phyloP scores from a whole-genome alignment of 2,888 invertebrate species.

The Philhelius pedissequus region DNA sequence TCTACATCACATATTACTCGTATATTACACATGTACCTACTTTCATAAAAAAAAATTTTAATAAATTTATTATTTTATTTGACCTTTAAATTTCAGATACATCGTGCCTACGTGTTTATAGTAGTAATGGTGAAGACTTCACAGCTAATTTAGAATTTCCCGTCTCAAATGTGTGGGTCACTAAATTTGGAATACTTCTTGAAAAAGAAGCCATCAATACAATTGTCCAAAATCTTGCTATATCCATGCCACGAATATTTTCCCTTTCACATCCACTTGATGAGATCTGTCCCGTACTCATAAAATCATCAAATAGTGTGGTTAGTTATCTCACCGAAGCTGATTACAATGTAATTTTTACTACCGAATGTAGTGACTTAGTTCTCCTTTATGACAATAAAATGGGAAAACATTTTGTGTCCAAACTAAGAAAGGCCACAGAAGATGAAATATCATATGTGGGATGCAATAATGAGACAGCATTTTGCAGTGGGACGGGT shows the following conservation, averaged over 20 bases:
- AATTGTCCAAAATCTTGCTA: slow-evolving; percentile 75
- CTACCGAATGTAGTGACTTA: slow-evolving; percentile 88
- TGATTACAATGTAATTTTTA: slow-evolving; percentile 85
- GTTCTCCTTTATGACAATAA: slow-evolving; percentile 89
- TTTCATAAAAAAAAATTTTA: not conserved
- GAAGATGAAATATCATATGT: slow-evolving; percentile 85
- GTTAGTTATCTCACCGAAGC: slow-evolving; percentile 83
- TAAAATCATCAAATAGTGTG: slow-evolving; percentile 82
- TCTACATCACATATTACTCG: no score
- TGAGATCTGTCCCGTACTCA: slow-evolving; percentile 91
- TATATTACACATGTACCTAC: no score
- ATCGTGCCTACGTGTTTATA: slow-evolving; percentile 88
- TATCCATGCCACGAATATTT: slow-evolving; percentile 88
- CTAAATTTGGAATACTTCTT: slow-evolving; percentile 90
- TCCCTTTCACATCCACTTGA: slow-evolving; percentile 94
- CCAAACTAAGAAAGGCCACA: slow-evolving; percentile 87
- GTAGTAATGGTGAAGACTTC: slow-evolving; percentile 90
- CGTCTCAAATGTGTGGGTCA: slow-evolving; percentile 90
- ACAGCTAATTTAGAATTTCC: slow-evolving; percentile 88
- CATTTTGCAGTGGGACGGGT: slow-evolving; percentile 71
- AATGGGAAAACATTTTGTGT: slow-evolving; percentile 89
- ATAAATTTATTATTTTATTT: not conserved
- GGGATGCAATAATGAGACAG: slow-evolving; percentile 80
- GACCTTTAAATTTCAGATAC: slow-evolving; percentile 80
- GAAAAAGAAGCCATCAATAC: slow-evolving; percentile 83